phyloP scores from a whole-genome alignment of 92 coral and sea anemone genomes.

The Epizoanthus ramosus region DNA sequence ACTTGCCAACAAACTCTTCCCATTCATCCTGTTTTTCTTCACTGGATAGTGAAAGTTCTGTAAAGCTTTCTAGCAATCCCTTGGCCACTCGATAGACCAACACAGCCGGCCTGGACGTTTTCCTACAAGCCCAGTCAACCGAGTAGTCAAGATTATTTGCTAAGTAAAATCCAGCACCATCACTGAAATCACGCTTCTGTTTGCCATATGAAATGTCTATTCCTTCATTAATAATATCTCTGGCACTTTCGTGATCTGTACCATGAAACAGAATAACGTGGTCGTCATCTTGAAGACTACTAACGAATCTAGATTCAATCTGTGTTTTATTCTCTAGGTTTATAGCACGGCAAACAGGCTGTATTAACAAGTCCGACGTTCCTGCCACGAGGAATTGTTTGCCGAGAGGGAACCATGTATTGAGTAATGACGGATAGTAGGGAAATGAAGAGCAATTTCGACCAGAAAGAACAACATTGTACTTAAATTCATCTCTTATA shows the following conservation, averaged over 20 bases:
- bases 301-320: too few relatives aligned
- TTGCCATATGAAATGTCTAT: conserved; percentile 38
- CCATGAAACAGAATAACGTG: conserved; percentile 53
- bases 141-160: conserved; percentile 28
- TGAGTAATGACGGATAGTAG: neutral
- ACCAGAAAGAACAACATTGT: conserved; percentile 34
- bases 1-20: conserved; percentile 54
- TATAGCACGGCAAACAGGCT: conserved; percentile 7
- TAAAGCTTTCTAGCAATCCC: conserved; percentile 13
- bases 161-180: conserved; percentile 59
- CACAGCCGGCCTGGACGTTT: too few relatives aligned
- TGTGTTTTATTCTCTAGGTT: conserved; percentile 19
- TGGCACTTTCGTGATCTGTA: conserved; percentile 62
- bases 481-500: conserved; percentile 46
- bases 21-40: conserved; percentile 44
- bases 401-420: conserved; percentile 25
- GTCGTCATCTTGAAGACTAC: neutral
- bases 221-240: conserved; percentile 49
- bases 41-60: conserved; percentile 17
- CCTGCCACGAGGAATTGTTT: neutral
- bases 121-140: conserved; percentile 44
- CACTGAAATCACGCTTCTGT: conserved; percentile 59
- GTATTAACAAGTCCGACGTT: neutral
- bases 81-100: conserved; percentile 43
- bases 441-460: conserved; percentile 18